phyloP scores from a whole-genome alignment of 1,140 invertebrate species.

The Drosophila willistoni region DNA sequence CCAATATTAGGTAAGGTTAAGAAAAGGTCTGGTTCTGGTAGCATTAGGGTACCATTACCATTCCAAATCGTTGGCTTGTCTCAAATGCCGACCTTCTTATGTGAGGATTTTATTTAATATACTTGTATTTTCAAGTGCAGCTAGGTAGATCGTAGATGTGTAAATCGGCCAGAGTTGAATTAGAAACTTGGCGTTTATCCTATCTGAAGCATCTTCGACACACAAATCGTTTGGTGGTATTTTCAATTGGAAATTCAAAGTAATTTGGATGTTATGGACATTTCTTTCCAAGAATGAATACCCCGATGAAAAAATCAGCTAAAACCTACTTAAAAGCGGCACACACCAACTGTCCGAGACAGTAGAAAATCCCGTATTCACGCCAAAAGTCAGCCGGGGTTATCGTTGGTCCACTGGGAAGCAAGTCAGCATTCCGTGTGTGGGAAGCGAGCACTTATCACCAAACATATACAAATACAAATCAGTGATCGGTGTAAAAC shows the following conservation, averaged over 20 bases:
- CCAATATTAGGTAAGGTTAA: not conserved
- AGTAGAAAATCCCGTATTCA: slow-evolving; percentile 59
- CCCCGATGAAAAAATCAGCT: slow-evolving; percentile 48
- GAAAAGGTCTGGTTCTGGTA: not conserved
- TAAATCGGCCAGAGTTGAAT: not conserved
- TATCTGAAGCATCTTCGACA: slow-evolving; percentile 23
- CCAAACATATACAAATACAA: slow-evolving; percentile 9
- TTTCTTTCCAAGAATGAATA: slow-evolving; percentile 65
- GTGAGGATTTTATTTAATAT: not conserved
- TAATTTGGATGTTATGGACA: slow-evolving; percentile 44
- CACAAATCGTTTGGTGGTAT: not conserved
- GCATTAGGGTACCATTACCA: not conserved
- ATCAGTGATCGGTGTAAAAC: slow-evolving; percentile 35
- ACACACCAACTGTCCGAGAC: slow-evolving; percentile 60
- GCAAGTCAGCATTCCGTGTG: slow-evolving; percentile 51
- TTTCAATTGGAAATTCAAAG: slow-evolving; percentile 32
- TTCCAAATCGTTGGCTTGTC: not conserved
- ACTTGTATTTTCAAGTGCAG: not conserved
- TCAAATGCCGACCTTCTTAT: not conserved
- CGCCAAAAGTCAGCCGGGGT: slow-evolving; percentile 64
- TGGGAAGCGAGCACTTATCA: slow-evolving; percentile 53
- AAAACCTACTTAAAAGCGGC: slow-evolving; percentile 58
- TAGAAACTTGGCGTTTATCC: not conserved
- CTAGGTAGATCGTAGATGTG: not conserved
- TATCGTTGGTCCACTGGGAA: slow-evolving; percentile 63